Percentiles rank a stretch among this genome's conserved stretches.
Evolutionary conservation across 2,888 invertebrate genomes (phyloP).

Genomic region (Amphipyra tragopoginis): DNA sequence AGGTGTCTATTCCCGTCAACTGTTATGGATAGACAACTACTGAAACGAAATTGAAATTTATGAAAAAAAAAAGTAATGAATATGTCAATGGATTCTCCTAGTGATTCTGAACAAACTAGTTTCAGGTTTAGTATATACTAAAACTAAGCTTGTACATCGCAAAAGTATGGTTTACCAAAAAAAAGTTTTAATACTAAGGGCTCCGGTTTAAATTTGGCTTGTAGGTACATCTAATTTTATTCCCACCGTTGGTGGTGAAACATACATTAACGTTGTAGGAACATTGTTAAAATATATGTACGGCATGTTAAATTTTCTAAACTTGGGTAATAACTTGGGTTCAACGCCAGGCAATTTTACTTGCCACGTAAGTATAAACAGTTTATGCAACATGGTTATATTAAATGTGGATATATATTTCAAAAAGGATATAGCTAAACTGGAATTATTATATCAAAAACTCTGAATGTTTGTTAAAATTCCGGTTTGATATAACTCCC

Average conservation of each 20-base stretch:
- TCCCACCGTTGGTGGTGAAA: constrained; percentile 30
- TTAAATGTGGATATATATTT: background rate
- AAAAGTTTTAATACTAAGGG: constrained; percentile 10
- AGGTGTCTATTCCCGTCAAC: no score
- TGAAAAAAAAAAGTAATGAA: no score
- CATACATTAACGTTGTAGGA: constrained; percentile 36
- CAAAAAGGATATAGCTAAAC: background rate
- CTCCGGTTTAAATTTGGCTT: constrained; percentile 28
- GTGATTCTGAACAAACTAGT: no score
- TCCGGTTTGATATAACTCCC: background rate
- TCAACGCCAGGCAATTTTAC: constrained; percentile 29
- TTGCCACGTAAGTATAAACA: constrained; percentile 15
- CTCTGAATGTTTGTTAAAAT: no score
- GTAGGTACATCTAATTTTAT: constrained; percentile 44
- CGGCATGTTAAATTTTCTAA: constrained; percentile 46
- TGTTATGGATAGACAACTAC: no score
- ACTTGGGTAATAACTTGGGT: constrained; percentile 37
- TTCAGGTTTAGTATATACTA: no score
- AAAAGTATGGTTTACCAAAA: no score
- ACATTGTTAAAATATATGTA: constrained; percentile 45
- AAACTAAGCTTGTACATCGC: no score
- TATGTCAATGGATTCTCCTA: no score
- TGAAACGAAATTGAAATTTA: no score
- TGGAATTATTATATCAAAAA: background rate
- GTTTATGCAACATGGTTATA: constrained; percentile 13